Conservation (phyloP, 2,888 invertebrate species). For the Parelbella ahira region DNA sequence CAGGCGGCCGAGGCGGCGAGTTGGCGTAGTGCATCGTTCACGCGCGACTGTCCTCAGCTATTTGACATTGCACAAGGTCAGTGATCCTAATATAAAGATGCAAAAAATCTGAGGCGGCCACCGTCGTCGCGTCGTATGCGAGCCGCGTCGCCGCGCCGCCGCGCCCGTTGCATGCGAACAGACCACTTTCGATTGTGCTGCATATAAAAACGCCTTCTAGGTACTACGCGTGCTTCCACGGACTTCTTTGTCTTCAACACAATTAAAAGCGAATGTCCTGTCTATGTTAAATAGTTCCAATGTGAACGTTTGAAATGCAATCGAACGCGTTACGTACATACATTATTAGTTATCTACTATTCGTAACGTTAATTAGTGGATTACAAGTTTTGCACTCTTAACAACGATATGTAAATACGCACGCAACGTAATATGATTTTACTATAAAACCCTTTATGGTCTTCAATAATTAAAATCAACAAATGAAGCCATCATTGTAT, state of each 20-base stretch:
- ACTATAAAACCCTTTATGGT: too few species aligned
- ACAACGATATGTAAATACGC: too few species aligned
- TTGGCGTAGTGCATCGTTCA: conserved; percentile 40
- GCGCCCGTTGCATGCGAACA: conserved; percentile 58
- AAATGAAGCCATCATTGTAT: conserved; percentile 2
- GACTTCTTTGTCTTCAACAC: conserved; percentile 25
- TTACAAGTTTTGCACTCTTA: too few species aligned
- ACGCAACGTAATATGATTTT: too few species aligned
- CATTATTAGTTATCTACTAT: too few species aligned
- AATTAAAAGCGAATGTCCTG: conserved; percentile 27
- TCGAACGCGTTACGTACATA: too few species aligned
- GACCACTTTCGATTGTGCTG: conserved; percentile 69
- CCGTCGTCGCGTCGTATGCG: conserved; percentile 42
- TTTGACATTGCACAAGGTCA: conserved; percentile 80
- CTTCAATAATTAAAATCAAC: too few species aligned
- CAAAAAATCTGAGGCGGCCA: conserved; percentile 46
- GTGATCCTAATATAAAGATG: conserved; percentile 77
- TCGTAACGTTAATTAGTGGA: too few species aligned
- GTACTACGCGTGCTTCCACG: conserved; percentile 27
- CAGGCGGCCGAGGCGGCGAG: conserved; percentile 27
- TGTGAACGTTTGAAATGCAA: conserved; percentile 9
- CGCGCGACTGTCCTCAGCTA: conserved; percentile 58
- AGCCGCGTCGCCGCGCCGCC: conserved; percentile 45
- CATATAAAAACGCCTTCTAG: conserved; percentile 46
- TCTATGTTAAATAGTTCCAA: conserved; percentile 23